Conservation (phyloP, 1,140 invertebrate species). For the Drosophila tropicalis region DNA sequence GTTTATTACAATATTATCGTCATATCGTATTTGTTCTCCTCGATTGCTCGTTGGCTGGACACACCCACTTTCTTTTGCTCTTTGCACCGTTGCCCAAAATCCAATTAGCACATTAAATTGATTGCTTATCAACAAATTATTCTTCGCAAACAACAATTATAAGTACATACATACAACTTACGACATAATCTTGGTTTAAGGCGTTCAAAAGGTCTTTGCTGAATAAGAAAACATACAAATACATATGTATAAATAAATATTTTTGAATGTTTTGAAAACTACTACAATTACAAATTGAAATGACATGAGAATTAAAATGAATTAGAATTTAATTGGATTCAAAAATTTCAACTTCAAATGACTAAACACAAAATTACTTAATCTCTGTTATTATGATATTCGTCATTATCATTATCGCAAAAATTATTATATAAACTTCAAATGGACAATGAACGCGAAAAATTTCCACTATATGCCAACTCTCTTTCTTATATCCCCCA, state of each 20-base stretch:
- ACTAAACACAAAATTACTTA: not conserved
- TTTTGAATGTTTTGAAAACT: not conserved
- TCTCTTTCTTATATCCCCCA: not conserved
- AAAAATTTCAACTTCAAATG: not conserved
- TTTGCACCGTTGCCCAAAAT: slow-evolving; percentile 44
- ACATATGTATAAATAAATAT: not conserved
- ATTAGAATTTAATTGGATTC: not conserved
- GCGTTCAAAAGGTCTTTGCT: not conserved
- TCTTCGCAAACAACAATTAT: slow-evolving; percentile 12
- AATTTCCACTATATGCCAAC: not conserved
- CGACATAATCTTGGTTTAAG: not conserved
- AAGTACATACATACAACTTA: not conserved
- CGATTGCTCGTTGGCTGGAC: slow-evolving; percentile 9
- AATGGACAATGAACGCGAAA: not conserved
- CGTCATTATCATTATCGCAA: not conserved
- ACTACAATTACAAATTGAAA: not conserved
- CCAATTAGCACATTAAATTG: slow-evolving; percentile 36
- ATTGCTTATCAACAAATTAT: slow-evolving; percentile 18
- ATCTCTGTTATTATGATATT: slow-evolving; percentile 11
- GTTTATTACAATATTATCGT: slow-evolving; percentile 11
- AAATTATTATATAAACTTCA: slow-evolving; percentile 1
- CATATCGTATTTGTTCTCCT: not conserved
- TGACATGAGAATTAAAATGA: too few species aligned
- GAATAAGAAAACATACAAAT: not conserved
- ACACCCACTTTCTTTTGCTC: slow-evolving; percentile 53